Evolutionary conservation across 2,113 vertebrate genomes (phyloP), one percentile per base, ranked within the genome.

Genomic region (Chascanopsetta lugubris): DNA sequence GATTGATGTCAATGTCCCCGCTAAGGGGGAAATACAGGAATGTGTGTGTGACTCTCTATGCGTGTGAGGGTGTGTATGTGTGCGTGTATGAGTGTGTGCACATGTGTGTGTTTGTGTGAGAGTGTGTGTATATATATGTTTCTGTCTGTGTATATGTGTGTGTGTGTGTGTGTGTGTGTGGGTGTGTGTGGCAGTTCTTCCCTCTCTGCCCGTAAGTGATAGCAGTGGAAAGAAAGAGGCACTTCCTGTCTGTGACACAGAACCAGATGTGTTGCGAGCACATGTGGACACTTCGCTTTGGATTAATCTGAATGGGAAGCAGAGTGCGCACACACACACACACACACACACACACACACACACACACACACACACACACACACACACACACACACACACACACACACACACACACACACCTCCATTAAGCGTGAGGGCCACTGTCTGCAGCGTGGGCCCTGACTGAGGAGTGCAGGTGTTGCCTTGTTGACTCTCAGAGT

Each of bases 401-500:
- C 5, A 7, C 24, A 6, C 8, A 2, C 18, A 18, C 22, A 12
- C 29, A 18, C 59, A 38, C 54, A 49, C 61, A 46, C 4, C 32
- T 13, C 22, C 20, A 20, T 42, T 49, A 64, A 65, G 71, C 65
- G 79, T 63, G 53, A 48, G 54, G 21, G 60, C 54, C 32, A 26
- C 65, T 82, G 80, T 64, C 12, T 81, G 71, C 56, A 24, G 56
- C 6, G 53, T 59, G 53, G 61, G 70, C 53, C 47, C 53, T 82
- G 86, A 88, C 72, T 72, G 84, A 90, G 62, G 1, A 32, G 67
- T 64, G 79, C 86, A 89, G 86, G 85, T 87, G 88, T 77, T 76
- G 63, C 51, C 71, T 69, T 26, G 61, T 69, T 43, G 55, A 61
- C 69, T 49, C 66, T 64, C 42, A 29, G 59, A 50, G 69, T 50